These are phyloP conservation scores for Decapterus maruadsi DNA, from an alignment of 2,797 vertebrate species.

Conservation along the genomic window DNA sequence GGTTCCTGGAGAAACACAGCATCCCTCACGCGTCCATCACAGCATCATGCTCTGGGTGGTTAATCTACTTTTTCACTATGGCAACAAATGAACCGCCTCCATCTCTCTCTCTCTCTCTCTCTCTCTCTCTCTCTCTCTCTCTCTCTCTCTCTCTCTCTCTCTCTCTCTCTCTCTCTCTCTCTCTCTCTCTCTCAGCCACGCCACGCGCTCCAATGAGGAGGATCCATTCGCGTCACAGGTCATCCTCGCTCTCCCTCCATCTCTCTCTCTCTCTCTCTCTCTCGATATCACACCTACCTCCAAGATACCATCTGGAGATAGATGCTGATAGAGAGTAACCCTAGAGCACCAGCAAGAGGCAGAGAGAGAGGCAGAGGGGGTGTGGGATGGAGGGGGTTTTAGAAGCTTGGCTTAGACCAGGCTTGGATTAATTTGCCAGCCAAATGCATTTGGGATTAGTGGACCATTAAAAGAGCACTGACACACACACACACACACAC, in stretches of 20 bases:
- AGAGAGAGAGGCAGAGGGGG: background rate
- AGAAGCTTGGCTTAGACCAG: constrained; percentile 77
- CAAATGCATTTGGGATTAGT: constrained; percentile 87
- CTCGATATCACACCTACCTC: constrained; percentile 72
- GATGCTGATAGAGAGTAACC: constrained; percentile 68
- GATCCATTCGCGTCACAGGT: constrained; percentile 63
- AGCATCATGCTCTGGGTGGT: constrained; percentile 65
- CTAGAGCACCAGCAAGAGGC: constrained; percentile 22
- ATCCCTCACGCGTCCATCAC: constrained; percentile 71
- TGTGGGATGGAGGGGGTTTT: constrained; percentile 60
- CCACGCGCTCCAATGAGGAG: constrained; percentile 69
- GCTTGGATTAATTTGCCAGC: constrained; percentile 86
- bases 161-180: constrained; percentile 31
- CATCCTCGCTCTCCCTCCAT: constrained; percentile 31
- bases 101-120: constrained; percentile 16
- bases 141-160: too few relatives aligned
- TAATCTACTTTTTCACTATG: constrained; percentile 86
- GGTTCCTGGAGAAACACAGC: constrained; percentile 62
- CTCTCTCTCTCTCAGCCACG: constrained; percentile 35
- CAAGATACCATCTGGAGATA: constrained; percentile 79
- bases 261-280: constrained; percentile 45
- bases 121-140: constrained; percentile 2
- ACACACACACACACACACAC: constrained; percentile 17
- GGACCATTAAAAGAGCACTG: constrained; percentile 82
- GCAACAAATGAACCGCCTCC: constrained; percentile 76